Evolutionary conservation across 2,113 vertebrate species (phyloP), one percentile per base, ranked within the genome.

Genomic region (Tiliqua scincoides): DNA sequence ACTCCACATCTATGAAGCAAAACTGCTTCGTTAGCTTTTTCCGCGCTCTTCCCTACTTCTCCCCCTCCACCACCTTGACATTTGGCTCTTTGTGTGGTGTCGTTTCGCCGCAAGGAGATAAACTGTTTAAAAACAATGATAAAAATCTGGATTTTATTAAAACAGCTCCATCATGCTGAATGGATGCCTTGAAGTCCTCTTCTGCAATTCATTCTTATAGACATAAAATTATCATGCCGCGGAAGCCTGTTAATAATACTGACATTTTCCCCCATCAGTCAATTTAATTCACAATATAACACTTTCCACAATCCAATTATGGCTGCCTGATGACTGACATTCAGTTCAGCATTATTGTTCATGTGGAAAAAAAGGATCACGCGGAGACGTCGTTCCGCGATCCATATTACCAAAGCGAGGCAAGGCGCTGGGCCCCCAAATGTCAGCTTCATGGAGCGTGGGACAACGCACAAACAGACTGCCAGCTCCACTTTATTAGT

Each of bases 261-360:
- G 95, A 92, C 94, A 86, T 87, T 90, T n/a, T 93, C 89, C 85
- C 72, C 94, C 90, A 93, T 96, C 95, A 91, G 92, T 94, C 95
- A 94, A 54, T 90, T 90, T 93, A 92, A 95, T 90, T 93, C 95
- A 89, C 95, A 93, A 79, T 75, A 79, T 37, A 92, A 88, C 93
- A 87, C 91, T 94, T 90, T 86, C 92, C 86, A 84, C 83, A 70
- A 93, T 89, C 92, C 93, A 94, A 88, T 95, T 92, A 92, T 6
- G 91, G 32, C 88, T 89, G 92, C 75, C 93, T 86, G 89, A 90
- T 87, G 92, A 91, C 85, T 92, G 95, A 91, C 91, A 83, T 79
- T 87, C 10, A 0, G 65, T 11, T 57, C 72, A 48, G 70, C 25
- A 2, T 30, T 71, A 89, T 79, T 91, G 92, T 86, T 91, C 89